Percentiles rank a stretch among this genome's conserved stretches.
Conservation (phyloP, 35 echinoderm and acorn worm species). For the Heliocidaris tuberculata region DNA sequence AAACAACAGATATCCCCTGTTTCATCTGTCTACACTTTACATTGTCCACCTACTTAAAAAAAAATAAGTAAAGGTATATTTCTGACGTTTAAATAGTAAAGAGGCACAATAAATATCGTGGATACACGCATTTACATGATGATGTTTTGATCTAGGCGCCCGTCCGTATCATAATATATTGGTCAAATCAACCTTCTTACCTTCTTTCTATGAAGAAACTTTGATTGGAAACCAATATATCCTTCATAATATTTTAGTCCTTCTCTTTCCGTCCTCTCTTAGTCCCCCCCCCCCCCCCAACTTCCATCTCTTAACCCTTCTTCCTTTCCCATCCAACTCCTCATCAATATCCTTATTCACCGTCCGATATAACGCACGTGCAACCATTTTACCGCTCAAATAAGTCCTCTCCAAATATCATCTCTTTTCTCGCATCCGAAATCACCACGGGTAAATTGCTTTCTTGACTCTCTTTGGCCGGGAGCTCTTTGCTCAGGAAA, state of each 20-base stretch:
- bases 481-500: neutral
- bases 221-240: neutral
- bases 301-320: neutral
- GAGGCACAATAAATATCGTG: too few species aligned
- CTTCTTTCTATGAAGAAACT: neutral
- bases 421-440: neutral
- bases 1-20: neutral
- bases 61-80: too few species aligned
- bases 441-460: conserved; percentile 9
- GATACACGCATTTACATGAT: neutral
- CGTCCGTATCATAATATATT: too few species aligned
- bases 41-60: too few species aligned
- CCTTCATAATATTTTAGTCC: too few species aligned
- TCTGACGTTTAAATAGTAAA: too few species aligned
- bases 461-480: neutral
- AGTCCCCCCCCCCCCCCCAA: neutral
- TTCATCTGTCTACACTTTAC: neutral
- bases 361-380: neutral
- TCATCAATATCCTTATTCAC: neutral
- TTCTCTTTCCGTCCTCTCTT: too few species aligned
- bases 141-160: neutral
- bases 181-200: too few species aligned
- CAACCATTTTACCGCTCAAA: conserved; percentile 16
- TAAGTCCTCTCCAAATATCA: neutral
- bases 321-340: neutral